Evolutionary conservation across 2,888 invertebrate species (phyloP).

Genomic region (Ecdyonurus torrentis): DNA sequence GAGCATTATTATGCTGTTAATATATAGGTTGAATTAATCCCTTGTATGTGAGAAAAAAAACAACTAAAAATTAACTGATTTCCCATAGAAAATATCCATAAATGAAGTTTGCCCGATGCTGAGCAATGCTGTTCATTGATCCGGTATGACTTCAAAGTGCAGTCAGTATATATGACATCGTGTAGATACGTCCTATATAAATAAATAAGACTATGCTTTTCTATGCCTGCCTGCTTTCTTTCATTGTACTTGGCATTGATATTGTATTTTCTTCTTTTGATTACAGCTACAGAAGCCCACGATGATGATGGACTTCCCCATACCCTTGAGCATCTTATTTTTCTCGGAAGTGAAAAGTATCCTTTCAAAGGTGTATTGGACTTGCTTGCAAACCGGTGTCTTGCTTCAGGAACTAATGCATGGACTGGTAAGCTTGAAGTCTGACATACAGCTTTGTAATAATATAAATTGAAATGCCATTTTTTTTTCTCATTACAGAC

Average conservation of each 20-base stretch:
- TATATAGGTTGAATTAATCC: too few species aligned
- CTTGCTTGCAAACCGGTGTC: constrained; percentile 70
- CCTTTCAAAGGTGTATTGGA: constrained; percentile 83
- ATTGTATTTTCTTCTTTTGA: constrained; percentile 5
- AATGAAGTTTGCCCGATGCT: too few species aligned
- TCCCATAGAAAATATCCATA: too few species aligned
- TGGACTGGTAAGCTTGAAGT: constrained; percentile 44
- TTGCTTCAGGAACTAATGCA: constrained; percentile 85
- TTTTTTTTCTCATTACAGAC: too few species aligned
- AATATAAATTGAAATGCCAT: not conserved
- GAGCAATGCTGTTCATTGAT: too few species aligned
- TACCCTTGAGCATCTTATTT: constrained; percentile 81
- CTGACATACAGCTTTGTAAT: not conserved
- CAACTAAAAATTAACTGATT: too few species aligned
- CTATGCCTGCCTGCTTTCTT: not conserved
- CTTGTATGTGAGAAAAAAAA: too few species aligned
- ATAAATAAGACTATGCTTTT: too few species aligned
- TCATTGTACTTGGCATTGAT: not conserved
- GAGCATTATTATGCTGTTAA: too few species aligned
- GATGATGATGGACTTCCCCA: constrained; percentile 88
- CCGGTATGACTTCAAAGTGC: too few species aligned
- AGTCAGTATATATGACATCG: too few species aligned
- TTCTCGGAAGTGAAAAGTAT: constrained; percentile 76
- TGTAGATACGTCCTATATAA: too few species aligned
- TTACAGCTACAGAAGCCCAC: constrained; percentile 71